Percentiles rank a stretch among this genome's conserved stretches.
Conservation (phyloP, 2,888 invertebrate genomes). For the Argynnis bischoffii region DNA sequence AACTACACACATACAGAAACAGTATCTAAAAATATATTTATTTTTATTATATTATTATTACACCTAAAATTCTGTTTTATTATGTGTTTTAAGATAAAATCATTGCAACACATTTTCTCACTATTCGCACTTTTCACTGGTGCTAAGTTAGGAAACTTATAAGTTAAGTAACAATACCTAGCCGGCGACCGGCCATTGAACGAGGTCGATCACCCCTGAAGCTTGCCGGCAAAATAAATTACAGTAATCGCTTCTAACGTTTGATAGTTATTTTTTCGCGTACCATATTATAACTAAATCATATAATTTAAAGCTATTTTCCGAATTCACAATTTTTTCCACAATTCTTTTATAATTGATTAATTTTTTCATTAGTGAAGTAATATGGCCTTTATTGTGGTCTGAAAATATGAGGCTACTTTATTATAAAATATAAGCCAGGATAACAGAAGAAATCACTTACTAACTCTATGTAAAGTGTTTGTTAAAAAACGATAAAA, state of each 20-base stretch:
- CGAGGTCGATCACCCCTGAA: constrained; percentile 70
- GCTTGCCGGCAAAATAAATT: constrained; percentile 48
- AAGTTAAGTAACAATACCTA: constrained; percentile 46
- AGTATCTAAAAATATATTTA: no score
- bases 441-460: no score
- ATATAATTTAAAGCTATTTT: not conserved
- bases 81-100: not conserved
- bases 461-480: no score
- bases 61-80: no score
- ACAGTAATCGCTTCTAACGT: constrained; percentile 48
- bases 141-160: constrained; percentile 28
- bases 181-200: constrained; percentile 58
- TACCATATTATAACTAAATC: not conserved
- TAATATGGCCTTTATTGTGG: no score
- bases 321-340: not conserved
- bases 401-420: no score
- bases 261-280: constrained; percentile 35
- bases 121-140: constrained; percentile 4
- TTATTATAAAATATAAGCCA: no score
- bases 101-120: constrained; percentile 11
- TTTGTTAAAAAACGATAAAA: no score
- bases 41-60: no score
- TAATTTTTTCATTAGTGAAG: no score
- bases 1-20: no score
- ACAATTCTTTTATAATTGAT: no score